phyloP scores from a whole-genome alignment of 2,113 vertebrate species.

The Ochotona princeps region DNA sequence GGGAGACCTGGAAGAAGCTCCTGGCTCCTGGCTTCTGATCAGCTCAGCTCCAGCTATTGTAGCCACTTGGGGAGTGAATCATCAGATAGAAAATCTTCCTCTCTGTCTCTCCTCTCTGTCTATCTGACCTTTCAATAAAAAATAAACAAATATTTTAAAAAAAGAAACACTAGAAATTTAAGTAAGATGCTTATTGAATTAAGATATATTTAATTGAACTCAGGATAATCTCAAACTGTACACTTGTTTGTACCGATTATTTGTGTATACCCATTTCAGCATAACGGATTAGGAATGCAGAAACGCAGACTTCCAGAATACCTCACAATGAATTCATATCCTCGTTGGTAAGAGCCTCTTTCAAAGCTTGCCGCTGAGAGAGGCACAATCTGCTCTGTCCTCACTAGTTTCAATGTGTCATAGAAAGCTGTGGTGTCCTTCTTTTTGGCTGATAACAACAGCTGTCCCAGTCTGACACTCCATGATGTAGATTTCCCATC shows the following conservation, averaged over 20 bases:
- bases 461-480: conserved; percentile 94
- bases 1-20: too few species aligned
- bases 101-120: too few species aligned
- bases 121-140: too few species aligned
- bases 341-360: conserved; percentile 98
- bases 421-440: conserved; percentile 90
- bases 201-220: conserved; percentile 5
- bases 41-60: too few species aligned
- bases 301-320: conserved; percentile 73
- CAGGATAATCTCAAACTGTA: background rate
- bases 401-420: conserved; percentile 93
- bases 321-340: conserved; percentile 98
- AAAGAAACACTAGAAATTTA: background rate
- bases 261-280: background rate
- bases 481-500: conserved; percentile 94
- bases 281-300: background rate
- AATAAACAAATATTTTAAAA: too few species aligned
- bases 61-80: too few species aligned
- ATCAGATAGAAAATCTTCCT: too few species aligned
- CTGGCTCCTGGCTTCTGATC: too few species aligned
- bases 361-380: conserved; percentile 98
- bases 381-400: conserved; percentile 97
- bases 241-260: background rate
- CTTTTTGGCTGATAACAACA: conserved; percentile 95
- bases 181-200: background rate